Base-by-base conservation (phyloP, 1,140 invertebrate species). In the Amphibalanus amphitrite region DNA sequence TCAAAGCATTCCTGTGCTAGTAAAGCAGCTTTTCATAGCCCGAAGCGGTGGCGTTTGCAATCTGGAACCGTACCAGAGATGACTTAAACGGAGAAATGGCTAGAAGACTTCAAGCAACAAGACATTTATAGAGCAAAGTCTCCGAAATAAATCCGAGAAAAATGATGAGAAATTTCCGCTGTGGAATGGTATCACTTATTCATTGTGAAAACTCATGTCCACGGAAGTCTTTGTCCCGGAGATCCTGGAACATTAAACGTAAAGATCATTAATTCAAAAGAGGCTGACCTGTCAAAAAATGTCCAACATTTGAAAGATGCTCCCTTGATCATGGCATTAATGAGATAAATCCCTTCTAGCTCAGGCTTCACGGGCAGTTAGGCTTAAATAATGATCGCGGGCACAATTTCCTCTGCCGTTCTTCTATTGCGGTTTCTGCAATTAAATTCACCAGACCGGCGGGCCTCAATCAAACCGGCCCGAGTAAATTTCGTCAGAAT, bases 261-360 rank as follows among this genome's bases (percentile, higher is more conserved):
- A 59, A 8, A 59, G 47, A 23, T 20, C 47, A 59, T 59, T 59
- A 20, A 59, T 20, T 59, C 47, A 59, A 59, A 59, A 20, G 47
- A 38, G 47, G 3, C 47, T 1, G 47, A 59, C 47, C 47, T 59
- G 47, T 59, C 47, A 59, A 59, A 59, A 59, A 59, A 59, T 59
- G 47, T 59, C 47, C 47, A 59, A 59, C 47, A 59, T 59, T 59
- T 59, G 47, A 59, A 59, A 59, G 47, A 59, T 59, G 47, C 47
- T 59, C 47, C 47, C 47, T 59, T 59, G 47, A 59, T 59, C 47
- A 59, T 59, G 47, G 47, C 47, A 59, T 59, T 59, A 59, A 59
- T 59, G 47, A 59, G 47, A 59, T 59, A 59, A 59, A 59, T 59
- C 47, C 47, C 47, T 59, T 59, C 47, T 23, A 59, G 20, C 47